These are phyloP conservation scores for Scophthalmus maximus DNA, from an alignment of 2,113 vertebrate genomes.

Conservation along the genomic window DNA sequence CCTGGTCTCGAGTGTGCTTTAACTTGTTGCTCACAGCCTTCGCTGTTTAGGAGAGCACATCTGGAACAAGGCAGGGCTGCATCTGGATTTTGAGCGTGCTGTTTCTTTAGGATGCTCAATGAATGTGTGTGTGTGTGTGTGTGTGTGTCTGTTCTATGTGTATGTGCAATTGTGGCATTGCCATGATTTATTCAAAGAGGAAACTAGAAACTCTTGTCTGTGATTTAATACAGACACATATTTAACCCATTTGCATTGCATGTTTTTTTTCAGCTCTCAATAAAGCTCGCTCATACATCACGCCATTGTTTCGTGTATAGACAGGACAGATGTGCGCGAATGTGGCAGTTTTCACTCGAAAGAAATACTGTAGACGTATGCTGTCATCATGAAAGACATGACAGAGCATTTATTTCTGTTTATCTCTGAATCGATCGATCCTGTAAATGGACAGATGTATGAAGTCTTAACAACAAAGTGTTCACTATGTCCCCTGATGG, in stretches of 20 bases:
- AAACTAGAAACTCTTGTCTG: constrained; percentile 27
- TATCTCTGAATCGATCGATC: constrained; percentile 1
- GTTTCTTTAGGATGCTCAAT: constrained; percentile 42
- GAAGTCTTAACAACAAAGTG: constrained; percentile 45
- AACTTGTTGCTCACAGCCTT: constrained; percentile 23
- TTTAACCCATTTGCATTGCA: constrained; percentile 19
- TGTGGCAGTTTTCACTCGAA: background rate
- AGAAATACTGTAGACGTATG: background rate
- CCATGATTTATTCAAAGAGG: constrained; percentile 45
- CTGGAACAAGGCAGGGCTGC: constrained; percentile 60
- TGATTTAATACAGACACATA: constrained; percentile 9
- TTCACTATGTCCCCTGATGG: constrained; percentile 18
- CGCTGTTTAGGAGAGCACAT: constrained; percentile 59
- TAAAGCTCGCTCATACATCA: constrained; percentile 17
- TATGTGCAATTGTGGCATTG: constrained; percentile 10
- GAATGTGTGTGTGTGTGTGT: background rate
- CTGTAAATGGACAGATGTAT: constrained; percentile 13
- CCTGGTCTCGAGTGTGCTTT: constrained; percentile 24
- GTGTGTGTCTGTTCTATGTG: background rate
- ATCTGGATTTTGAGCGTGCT: constrained; percentile 35
- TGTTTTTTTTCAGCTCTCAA: constrained; percentile 10
- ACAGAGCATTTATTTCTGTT: constrained; percentile 1
- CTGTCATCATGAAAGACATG: constrained; percentile 19
- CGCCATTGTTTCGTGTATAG: background rate
- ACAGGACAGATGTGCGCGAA: background rate